Conservation (phyloP, 1,140 invertebrate genomes). For the Yoshiicerus persimilis region DNA sequence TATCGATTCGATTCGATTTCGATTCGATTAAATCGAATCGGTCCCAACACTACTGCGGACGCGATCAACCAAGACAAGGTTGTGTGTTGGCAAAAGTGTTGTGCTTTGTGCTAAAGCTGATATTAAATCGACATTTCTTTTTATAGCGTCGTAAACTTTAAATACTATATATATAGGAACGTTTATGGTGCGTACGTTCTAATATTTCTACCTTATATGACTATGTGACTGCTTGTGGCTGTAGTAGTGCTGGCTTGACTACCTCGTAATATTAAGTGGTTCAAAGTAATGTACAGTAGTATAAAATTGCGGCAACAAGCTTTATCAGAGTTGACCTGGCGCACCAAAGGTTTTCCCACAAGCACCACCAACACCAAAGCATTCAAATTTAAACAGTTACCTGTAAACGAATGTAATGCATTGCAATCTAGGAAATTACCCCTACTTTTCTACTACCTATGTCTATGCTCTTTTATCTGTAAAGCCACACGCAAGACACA, state of each 20-base stretch:
- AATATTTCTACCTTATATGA: not conserved
- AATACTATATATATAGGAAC: not conserved
- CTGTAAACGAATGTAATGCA: not conserved
- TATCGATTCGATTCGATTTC: no score
- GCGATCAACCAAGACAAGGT: not conserved
- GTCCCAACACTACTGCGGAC: no score
- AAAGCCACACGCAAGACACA: not conserved
- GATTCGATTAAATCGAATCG: no score
- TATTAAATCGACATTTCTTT: slow-evolving; percentile 15
- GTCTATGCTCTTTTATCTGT: not conserved
- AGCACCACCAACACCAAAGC: not conserved
- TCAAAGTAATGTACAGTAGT: not conserved
- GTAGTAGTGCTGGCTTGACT: not conserved
- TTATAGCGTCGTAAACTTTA: slow-evolving; percentile 3
- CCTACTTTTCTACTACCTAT: not conserved
- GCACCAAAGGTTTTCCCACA: not conserved
- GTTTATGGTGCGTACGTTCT: not conserved
- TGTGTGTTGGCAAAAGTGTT: not conserved
- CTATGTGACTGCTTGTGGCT: not conserved
- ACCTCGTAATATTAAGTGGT: not conserved
- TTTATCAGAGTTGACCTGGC: not conserved
- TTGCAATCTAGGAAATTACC: not conserved
- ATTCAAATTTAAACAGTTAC: not conserved
- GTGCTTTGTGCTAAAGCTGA: slow-evolving; percentile 4
- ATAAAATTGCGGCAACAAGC: not conserved